phyloP scores from a whole-genome alignment of 2,113 vertebrate species.

The Heliornis fulica region DNA sequence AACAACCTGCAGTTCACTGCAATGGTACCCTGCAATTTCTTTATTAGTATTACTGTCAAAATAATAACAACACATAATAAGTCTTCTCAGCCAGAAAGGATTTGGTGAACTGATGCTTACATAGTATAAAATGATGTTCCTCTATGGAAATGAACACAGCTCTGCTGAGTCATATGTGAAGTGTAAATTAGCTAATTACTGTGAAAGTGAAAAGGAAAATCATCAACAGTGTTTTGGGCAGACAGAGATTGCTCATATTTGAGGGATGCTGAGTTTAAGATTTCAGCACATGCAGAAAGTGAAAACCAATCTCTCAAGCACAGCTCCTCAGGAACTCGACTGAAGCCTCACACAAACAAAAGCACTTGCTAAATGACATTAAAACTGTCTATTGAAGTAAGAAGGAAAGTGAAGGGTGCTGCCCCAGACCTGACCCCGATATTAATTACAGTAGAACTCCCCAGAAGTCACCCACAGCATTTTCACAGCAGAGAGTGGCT shows the following conservation, averaged over 20 bases:
- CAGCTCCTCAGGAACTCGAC: not conserved
- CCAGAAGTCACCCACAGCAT: not conserved
- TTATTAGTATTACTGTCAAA: not conserved
- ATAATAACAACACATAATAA: not conserved
- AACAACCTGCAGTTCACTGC: not conserved
- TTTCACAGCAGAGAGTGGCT: not conserved
- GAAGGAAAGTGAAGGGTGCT: not conserved
- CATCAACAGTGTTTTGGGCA: accelerated
- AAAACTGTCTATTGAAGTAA: not conserved
- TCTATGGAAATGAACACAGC: not conserved
- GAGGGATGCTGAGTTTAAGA: not conserved
- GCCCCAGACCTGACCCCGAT: not conserved
- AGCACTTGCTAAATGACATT: not conserved
- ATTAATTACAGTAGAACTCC: not conserved
- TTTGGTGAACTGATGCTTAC: not conserved
- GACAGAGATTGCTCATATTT: not conserved
- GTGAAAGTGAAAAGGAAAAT: not conserved
- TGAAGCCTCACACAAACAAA: not conserved
- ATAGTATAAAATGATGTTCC: not conserved
- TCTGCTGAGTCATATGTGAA: not conserved
- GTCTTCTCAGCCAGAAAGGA: not conserved
- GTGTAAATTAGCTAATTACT: not conserved
- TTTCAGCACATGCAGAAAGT: not conserved
- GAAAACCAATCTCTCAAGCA: not conserved
- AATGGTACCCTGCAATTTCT: not conserved